These are phyloP conservation scores for Pristionchus fissidentatus DNA, from an alignment of 2,888 invertebrate species.

Conservation along the genomic window DNA sequence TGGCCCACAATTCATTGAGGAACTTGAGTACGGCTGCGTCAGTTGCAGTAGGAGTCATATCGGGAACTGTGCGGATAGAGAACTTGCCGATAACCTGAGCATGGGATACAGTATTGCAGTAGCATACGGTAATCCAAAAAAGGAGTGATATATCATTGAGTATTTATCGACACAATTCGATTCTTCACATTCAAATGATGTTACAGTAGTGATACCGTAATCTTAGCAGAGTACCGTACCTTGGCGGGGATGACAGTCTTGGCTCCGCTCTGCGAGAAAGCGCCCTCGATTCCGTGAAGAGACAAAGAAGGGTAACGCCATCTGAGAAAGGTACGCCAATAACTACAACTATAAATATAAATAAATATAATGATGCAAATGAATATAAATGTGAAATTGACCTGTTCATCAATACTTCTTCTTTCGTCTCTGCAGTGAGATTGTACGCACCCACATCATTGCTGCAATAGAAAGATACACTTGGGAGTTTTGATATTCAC, in stretches of 20 bases:
- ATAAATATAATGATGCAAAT: neutral
- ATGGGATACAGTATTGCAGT: too few relatives aligned
- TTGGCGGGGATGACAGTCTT: conserved; percentile 47
- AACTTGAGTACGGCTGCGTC: conserved; percentile 83
- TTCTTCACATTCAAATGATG: too few relatives aligned
- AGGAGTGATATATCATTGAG: too few relatives aligned
- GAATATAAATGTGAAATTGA: neutral
- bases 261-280: conserved; percentile 75
- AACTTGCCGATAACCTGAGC: conserved; percentile 94
- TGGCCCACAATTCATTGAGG: conserved; percentile 85
- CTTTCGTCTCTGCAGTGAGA: conserved; percentile 84
- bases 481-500: too few relatives aligned
- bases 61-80: conserved; percentile 93
- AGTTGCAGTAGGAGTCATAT: conserved; percentile 89
- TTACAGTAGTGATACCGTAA: neutral
- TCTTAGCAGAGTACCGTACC: neutral
- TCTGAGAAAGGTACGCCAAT: neutral
- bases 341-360: too few relatives aligned
- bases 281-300: conserved; percentile 94
- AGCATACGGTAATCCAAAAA: too few relatives aligned
- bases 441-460: conserved; percentile 73
- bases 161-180: neutral
- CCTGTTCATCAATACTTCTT: conserved; percentile 82
- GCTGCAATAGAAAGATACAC: neutral
- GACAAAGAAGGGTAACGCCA: conserved; percentile 95